These are phyloP conservation scores for Acanthisitta chloris DNA, from an alignment of 2,113 vertebrate species.

Conservation along the genomic window DNA sequence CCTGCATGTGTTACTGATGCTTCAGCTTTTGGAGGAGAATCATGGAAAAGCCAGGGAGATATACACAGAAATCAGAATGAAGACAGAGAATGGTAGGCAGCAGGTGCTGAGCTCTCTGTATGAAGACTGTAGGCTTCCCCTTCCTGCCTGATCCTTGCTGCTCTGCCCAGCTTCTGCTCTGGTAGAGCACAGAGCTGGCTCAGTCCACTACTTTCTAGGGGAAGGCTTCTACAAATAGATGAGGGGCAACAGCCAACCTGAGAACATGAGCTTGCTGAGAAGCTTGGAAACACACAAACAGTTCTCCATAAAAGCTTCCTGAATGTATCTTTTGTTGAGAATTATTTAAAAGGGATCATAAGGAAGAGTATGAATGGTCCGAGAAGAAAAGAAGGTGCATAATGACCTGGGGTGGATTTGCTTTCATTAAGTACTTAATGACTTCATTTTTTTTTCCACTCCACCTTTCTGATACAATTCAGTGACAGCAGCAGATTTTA, in stretches of 20 bases:
- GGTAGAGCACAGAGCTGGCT: background rate
- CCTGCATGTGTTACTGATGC: background rate
- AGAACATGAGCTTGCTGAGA: background rate
- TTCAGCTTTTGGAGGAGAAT: background rate
- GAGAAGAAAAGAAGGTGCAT: background rate
- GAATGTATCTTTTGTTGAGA: background rate
- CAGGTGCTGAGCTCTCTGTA: background rate
- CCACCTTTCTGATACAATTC: background rate
- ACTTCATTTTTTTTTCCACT: background rate
- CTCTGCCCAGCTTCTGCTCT: background rate
- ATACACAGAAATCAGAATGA: background rate
- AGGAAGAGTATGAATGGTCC: background rate
- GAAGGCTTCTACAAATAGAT: background rate
- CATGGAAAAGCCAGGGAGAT: rapidly evolving
- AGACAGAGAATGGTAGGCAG: background rate
- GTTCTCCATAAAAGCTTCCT: background rate
- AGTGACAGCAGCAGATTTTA: background rate
- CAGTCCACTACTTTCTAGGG: background rate
- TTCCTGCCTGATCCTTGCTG: rapidly evolving
- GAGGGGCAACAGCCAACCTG: background rate
- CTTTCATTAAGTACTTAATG: background rate
- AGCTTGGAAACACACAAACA: background rate
- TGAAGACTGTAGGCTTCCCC: background rate
- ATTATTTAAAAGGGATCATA: background rate
- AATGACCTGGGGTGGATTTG: background rate